These are phyloP conservation scores for Baryphthengus martii DNA, from an alignment of 2,113 vertebrate genomes.

Conservation along the genomic window DNA sequence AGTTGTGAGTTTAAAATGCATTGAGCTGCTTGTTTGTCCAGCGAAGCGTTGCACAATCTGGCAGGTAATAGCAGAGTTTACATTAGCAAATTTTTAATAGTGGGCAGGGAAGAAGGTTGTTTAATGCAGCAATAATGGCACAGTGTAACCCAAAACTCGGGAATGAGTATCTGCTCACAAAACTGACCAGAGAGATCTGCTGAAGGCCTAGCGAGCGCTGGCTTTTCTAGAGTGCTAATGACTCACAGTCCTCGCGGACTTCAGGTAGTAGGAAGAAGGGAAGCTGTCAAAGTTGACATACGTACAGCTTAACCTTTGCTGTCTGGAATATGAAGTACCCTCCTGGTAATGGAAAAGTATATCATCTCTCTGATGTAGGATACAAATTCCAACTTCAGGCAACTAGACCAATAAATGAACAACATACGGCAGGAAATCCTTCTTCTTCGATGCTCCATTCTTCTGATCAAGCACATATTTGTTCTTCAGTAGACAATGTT, in stretches of 20 bases:
- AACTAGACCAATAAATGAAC: not conserved
- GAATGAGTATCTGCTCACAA: not conserved
- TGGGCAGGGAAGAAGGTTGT: not conserved
- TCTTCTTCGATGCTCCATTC: not conserved
- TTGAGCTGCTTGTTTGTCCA: not conserved
- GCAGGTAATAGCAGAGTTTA: not conserved
- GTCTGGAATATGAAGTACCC: not conserved
- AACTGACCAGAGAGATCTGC: not conserved
- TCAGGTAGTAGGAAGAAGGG: not conserved
- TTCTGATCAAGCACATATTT: not conserved
- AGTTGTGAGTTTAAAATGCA: not conserved
- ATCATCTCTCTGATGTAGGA: not conserved
- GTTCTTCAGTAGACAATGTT: not conserved
- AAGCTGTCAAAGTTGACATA: not conserved
- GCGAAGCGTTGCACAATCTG: not conserved
- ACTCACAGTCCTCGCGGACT: not conserved
- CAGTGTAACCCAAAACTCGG: not conserved
- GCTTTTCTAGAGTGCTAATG: not conserved
- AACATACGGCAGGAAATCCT: not conserved
- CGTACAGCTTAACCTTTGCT: not conserved
- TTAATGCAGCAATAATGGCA: not conserved
- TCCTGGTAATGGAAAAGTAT: not conserved
- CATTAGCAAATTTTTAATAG: not conserved
- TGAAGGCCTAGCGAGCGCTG: not conserved
- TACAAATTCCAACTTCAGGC: not conserved